Evolutionary conservation across 2,797 vertebrate species (phyloP).

Genomic region (Numenius phaeopus): DNA sequence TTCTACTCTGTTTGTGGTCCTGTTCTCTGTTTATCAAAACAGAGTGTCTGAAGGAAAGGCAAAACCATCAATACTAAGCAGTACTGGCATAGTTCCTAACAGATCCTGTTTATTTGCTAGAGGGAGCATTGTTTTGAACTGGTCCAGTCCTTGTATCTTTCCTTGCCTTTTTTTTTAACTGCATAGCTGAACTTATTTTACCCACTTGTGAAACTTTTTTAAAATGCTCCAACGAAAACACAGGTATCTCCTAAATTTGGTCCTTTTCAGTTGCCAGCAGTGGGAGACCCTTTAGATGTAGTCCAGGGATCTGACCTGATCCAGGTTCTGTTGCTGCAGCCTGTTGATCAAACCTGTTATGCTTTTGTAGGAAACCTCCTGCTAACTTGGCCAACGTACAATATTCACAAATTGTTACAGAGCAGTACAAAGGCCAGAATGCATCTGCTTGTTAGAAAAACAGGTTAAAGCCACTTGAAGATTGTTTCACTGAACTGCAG

Average conservation of each 20-base stretch:
- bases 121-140: background rate
- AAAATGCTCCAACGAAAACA: background rate
- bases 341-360: background rate
- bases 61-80: constrained; percentile 26
- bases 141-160: background rate
- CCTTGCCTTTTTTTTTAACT: background rate
- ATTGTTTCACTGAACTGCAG: background rate
- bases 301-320: background rate
- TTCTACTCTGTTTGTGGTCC: background rate
- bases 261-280: background rate
- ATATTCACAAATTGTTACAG: background rate
- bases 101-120: constrained; percentile 24
- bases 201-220: background rate
- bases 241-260: background rate
- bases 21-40: constrained; percentile 48
- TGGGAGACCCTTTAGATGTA: background rate
- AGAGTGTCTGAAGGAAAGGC: constrained; percentile 8
- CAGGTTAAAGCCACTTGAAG: background rate
- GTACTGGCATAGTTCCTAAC: constrained; percentile 22
- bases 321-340: background rate
- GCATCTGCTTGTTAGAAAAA: background rate
- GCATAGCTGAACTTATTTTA: background rate
- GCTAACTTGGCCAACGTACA: background rate
- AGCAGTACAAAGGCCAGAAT: background rate
- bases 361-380: background rate